Evolutionary conservation across 2,797 vertebrate genomes (phyloP).

Genomic region (Linurgus olivaceus): DNA sequence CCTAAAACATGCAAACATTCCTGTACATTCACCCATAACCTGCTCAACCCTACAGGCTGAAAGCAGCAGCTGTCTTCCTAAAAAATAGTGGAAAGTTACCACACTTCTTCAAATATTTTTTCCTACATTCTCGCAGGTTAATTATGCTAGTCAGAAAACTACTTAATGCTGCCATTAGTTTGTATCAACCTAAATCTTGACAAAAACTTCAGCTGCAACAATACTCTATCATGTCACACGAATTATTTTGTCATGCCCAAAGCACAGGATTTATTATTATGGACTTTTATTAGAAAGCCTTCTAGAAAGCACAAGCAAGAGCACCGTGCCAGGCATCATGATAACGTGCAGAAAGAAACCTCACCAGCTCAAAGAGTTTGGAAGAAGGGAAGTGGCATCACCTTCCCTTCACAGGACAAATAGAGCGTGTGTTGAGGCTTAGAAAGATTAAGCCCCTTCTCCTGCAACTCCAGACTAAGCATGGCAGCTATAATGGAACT

Average conservation of each 20-base stretch:
- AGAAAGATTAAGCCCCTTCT: slow-evolving; percentile 7
- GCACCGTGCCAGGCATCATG: not conserved
- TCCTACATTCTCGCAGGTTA: not conserved
- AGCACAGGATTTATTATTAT: not conserved
- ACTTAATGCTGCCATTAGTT: not conserved
- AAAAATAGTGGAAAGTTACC: not conserved
- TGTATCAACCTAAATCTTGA: not conserved
- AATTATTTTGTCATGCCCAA: not conserved
- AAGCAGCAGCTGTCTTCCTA: not conserved
- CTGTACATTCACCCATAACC: not conserved
- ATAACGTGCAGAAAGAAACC: rapidly evolving
- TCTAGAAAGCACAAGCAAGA: not conserved
- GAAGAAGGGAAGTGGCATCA: not conserved
- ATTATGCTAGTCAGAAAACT: not conserved
- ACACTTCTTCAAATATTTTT: not conserved
- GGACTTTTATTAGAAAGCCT: not conserved
- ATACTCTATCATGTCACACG: not conserved
- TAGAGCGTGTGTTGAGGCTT: not conserved
- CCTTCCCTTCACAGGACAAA: not conserved
- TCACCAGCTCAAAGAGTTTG: not conserved
- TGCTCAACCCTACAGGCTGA: not conserved
- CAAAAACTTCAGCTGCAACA: not conserved
- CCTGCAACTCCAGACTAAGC: slow-evolving; percentile 1
- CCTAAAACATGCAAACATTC: not conserved
- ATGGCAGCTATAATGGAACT: not conserved